Evolutionary conservation across 2,797 vertebrate species (phyloP).

Genomic region (Garrulus glandarius): DNA sequence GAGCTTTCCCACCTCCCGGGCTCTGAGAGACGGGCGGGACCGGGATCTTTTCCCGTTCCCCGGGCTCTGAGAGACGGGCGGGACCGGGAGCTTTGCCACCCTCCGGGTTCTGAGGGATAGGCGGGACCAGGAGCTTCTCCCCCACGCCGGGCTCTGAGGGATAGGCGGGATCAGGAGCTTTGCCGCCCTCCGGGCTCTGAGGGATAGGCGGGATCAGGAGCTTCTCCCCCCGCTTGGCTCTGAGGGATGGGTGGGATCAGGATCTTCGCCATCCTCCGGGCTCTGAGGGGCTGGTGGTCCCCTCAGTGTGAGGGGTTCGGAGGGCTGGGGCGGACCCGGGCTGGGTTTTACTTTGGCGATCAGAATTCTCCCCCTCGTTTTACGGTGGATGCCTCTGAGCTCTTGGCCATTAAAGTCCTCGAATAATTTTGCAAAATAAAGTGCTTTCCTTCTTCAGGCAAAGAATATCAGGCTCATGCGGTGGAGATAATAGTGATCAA

Average conservation of each 20-base stretch:
- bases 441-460: not conserved
- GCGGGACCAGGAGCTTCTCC: not conserved
- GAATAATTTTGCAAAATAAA: not conserved
- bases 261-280: rapidly evolving
- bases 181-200: rapidly evolving
- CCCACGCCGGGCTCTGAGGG: not conserved
- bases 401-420: not conserved
- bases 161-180: rapidly evolving
- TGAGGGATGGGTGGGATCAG: rapidly evolving
- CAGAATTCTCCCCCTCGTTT: not conserved
- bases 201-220: rapidly evolving
- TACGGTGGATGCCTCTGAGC: not conserved
- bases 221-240: rapidly evolving
- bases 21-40: too few species aligned
- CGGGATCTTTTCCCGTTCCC: rapidly evolving
- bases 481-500: not conserved
- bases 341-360: not conserved
- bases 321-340: rapidly evolving
- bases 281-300: not conserved
- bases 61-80: rapidly evolving
- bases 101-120: not conserved
- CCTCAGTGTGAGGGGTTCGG: not conserved
- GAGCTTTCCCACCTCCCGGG: rapidly evolving
- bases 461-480: not conserved
- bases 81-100: rapidly evolving